Conservation (phyloP, 2,113 vertebrate genomes). For the Onychorhynchus coronatus region DNA sequence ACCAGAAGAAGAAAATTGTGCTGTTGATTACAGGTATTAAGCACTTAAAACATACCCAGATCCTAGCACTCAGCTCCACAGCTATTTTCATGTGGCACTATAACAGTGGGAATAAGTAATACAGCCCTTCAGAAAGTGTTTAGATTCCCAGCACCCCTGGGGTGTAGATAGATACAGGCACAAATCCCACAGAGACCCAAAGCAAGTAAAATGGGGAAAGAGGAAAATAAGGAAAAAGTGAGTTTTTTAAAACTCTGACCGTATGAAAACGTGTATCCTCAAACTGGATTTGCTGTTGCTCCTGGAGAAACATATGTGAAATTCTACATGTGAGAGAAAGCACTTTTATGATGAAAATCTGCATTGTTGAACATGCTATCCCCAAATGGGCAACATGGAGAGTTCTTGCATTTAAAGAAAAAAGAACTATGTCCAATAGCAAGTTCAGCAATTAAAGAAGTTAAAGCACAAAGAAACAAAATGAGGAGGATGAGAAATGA, state of each 20-base stretch:
- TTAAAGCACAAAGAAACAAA: neutral
- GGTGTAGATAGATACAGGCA: neutral
- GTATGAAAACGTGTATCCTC: neutral
- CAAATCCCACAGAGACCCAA: neutral
- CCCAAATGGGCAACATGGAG: neutral
- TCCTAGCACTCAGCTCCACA: neutral
- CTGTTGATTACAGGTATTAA: neutral
- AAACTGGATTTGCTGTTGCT: neutral
- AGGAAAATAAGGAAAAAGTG: neutral
- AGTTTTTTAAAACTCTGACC: rapidly evolving
- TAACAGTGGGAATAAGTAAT: neutral
- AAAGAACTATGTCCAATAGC: neutral
- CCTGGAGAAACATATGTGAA: neutral
- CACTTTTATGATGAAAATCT: neutral
- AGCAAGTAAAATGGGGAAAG: neutral
- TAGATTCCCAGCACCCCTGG: neutral
- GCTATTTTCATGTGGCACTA: neutral
- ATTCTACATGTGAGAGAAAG: neutral
- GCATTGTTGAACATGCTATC: neutral
- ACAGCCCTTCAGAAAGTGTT: neutral
- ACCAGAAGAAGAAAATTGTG: neutral
- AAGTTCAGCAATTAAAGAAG: neutral
- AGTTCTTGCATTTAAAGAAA: neutral
- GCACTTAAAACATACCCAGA: neutral
- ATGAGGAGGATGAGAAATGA: neutral